Evolutionary conservation across 2,797 vertebrate species (phyloP).

Genomic region (Hippopotamyrus pictus): DNA sequence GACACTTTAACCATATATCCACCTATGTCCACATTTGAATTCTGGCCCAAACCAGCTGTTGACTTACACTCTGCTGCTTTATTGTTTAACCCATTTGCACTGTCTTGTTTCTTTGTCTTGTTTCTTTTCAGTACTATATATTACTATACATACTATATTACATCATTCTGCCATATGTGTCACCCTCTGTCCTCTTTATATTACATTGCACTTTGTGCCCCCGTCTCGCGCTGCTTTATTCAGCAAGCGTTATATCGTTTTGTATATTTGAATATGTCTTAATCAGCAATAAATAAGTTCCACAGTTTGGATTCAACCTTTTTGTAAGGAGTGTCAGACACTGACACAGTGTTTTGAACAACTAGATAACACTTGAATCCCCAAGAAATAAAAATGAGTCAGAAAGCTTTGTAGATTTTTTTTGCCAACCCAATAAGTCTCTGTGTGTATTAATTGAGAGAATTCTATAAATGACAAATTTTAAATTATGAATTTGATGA

Average conservation of each 20-base stretch:
- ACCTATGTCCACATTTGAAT: neutral
- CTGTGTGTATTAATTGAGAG: neutral
- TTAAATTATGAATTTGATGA: neutral
- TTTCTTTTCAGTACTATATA: neutral
- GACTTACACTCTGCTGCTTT: neutral
- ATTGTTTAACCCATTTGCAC: neutral
- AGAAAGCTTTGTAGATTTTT: neutral
- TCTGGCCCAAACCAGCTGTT: neutral
- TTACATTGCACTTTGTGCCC: neutral
- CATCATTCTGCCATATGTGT: neutral
- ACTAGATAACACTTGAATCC: neutral
- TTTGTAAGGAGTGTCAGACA: neutral
- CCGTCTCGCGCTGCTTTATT: neutral
- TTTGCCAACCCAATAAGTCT: neutral
- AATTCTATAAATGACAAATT: neutral
- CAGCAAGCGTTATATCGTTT: neutral
- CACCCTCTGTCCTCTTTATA: neutral
- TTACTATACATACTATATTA: neutral
- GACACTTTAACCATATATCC: neutral
- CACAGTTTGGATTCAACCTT: neutral
- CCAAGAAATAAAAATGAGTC: neutral
- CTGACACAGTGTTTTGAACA: neutral
- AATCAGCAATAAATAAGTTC: neutral
- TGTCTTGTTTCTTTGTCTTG: neutral
- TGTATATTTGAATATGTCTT: neutral